Evolutionary conservation across 2,797 vertebrate species (phyloP).

Genomic region (Atherinosoma microstoma): DNA sequence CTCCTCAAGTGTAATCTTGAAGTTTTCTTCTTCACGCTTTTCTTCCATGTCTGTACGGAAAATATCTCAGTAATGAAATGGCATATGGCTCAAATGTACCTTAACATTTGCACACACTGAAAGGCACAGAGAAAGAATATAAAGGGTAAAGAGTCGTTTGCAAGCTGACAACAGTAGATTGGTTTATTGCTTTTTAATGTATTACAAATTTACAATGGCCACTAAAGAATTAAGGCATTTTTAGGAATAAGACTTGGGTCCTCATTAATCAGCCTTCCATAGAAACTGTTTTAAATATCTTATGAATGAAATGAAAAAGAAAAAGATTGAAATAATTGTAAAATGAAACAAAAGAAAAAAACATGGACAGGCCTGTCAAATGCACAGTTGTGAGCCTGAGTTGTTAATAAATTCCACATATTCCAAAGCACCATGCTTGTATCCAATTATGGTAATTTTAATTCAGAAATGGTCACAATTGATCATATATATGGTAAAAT

Average conservation of each 20-base stretch:
- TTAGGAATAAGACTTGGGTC: no score
- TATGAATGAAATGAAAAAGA: neutral
- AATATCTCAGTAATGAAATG: neutral
- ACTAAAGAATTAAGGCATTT: neutral
- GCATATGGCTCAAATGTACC: neutral
- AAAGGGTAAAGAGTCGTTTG: neutral
- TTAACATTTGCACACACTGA: slow-evolving; percentile 1
- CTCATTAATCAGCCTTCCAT: no score
- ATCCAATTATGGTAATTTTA: no score
- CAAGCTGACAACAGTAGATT: neutral
- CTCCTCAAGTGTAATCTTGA: neutral
- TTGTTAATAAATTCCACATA: no score
- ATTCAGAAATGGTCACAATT: no score
- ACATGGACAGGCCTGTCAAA: no score
- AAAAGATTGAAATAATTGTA: neutral
- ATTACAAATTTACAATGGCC: neutral
- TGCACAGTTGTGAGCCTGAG: no score
- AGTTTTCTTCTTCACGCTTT: neutral
- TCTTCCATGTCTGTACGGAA: neutral
- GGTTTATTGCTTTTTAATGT: neutral
- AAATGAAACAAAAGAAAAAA: no score
- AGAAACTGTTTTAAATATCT: no score
- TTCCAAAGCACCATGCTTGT: no score
- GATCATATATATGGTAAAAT: no score
- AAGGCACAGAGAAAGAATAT: neutral